A percentile compares a stretch with the other conserved stretches of the same genome.
Evolutionary conservation across 1,140 invertebrate species (phyloP).

Genomic region (Grapholita molesta): DNA sequence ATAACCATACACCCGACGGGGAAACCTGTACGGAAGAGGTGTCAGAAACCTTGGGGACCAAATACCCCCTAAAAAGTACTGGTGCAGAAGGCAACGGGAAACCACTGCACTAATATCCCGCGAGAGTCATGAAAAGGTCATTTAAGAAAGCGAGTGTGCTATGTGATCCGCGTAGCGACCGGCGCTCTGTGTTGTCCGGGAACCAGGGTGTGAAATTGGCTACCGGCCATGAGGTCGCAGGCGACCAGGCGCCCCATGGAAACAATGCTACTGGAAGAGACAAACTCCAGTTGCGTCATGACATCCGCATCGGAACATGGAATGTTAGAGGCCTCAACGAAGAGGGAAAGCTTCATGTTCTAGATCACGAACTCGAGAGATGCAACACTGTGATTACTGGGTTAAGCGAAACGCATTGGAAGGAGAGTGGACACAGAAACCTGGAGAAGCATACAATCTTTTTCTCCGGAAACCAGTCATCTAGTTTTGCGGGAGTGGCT

Average conservation of each 20-base stretch:
- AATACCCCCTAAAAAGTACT: too few relatives aligned
- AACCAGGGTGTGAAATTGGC: conserved; percentile 22
- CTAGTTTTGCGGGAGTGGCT: conserved; percentile 24
- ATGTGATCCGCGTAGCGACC: too few relatives aligned
- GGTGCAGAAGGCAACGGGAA: too few relatives aligned
- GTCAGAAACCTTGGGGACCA: too few relatives aligned
- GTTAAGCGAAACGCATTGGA: conserved; percentile 30
- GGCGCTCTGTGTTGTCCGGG: too few relatives aligned
- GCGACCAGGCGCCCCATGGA: conserved; percentile 19
- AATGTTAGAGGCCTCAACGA: conserved; percentile 25
- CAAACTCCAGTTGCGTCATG: background rate
- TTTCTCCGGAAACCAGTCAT: conserved; percentile 20
- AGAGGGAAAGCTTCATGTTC: conserved; percentile 20
- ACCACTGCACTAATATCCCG: too few relatives aligned
- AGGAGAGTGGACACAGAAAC: conserved; percentile 19
- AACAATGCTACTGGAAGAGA: conserved; percentile 23
- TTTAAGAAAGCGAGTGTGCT: too few relatives aligned
- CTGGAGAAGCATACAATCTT: conserved; percentile 25
- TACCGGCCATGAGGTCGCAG: too few relatives aligned
- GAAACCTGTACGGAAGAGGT: too few relatives aligned
- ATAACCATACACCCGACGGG: too few relatives aligned
- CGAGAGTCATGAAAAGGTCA: too few relatives aligned
- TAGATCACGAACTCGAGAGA: conserved; percentile 22
- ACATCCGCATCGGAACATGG: conserved; percentile 24
- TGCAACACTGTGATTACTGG: conserved; percentile 22